These are phyloP conservation scores for Taenioides sp. DNA, from an alignment of 2,797 vertebrate species.

Conservation along the genomic window DNA sequence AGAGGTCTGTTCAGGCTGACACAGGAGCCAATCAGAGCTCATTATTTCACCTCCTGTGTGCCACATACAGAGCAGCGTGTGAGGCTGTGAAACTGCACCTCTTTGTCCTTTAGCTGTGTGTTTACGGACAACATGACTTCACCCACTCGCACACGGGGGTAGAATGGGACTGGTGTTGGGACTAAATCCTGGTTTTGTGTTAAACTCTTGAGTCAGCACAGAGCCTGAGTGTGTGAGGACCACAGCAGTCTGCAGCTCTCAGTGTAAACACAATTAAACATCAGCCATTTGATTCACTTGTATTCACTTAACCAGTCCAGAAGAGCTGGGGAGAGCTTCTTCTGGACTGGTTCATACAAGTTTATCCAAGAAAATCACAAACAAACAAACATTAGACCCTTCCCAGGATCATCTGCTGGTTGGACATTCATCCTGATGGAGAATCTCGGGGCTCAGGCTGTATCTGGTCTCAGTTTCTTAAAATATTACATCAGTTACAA, in stretches of 20 bases:
- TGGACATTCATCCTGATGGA: no score
- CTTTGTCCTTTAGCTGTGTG: not conserved
- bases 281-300: no score
- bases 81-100: not conserved
- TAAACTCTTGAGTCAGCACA: not conserved
- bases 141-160: no score
- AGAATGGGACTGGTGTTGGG: not conserved
- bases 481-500: no score
- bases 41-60: slow-evolving; percentile 31
- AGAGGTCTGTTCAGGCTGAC: slow-evolving; percentile 45
- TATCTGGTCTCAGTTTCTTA: no score
- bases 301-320: no score
- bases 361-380: no score
- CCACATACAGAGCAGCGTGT: not conserved
- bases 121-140: not conserved
- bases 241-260: not conserved
- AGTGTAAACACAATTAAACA: not conserved
- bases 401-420: no score
- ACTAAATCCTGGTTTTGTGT: slow-evolving; percentile 46
- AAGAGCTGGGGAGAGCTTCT: no score
- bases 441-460: no score
- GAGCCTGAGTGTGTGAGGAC: not conserved
- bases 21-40: slow-evolving; percentile 19
- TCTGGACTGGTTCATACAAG: no score
- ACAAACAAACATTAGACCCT: no score